A percentile compares a stretch with the other conserved stretches of the same genome.
Conservation (phyloP, 2,113 vertebrate species). For the Emydura subglobosa region DNA sequence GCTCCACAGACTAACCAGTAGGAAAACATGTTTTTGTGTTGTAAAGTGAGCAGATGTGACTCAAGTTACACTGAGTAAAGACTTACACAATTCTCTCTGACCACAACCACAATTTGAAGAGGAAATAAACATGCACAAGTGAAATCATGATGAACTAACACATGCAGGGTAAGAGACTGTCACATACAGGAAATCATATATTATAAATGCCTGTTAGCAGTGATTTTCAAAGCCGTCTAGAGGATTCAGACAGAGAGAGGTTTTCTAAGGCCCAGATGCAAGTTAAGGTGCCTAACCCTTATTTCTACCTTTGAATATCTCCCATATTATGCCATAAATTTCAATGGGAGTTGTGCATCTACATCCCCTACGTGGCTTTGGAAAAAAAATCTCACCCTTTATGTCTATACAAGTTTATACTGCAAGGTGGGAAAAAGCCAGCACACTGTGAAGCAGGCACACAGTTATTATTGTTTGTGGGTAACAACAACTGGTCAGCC, state of each 20-base stretch:
- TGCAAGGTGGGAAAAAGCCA: not conserved
- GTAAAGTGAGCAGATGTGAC: not conserved
- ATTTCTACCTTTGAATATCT: not conserved
- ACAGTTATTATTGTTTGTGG: not conserved
- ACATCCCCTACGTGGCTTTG: not conserved
- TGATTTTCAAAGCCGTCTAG: accelerated
- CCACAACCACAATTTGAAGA: not conserved
- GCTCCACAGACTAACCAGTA: not conserved
- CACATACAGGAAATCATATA: not conserved
- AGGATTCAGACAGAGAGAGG: not conserved
- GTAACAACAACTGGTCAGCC: not conserved
- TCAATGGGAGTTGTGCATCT: not conserved
- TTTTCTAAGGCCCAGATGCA: not conserved
- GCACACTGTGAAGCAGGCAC: not conserved
- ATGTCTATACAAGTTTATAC: not conserved
- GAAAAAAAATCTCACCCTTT: not conserved
- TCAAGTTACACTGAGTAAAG: not conserved
- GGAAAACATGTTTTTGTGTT: not conserved
- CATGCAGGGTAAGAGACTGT: accelerated
- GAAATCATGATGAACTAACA: not conserved
- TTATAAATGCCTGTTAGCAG: not conserved
- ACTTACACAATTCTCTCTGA: not conserved
- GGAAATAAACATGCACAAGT: not conserved
- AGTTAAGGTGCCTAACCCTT: not conserved
- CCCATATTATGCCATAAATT: not conserved